These are phyloP conservation scores for Temnothorax ravouxi DNA, from an alignment of 2,888 invertebrate species.

Conservation along the genomic window DNA sequence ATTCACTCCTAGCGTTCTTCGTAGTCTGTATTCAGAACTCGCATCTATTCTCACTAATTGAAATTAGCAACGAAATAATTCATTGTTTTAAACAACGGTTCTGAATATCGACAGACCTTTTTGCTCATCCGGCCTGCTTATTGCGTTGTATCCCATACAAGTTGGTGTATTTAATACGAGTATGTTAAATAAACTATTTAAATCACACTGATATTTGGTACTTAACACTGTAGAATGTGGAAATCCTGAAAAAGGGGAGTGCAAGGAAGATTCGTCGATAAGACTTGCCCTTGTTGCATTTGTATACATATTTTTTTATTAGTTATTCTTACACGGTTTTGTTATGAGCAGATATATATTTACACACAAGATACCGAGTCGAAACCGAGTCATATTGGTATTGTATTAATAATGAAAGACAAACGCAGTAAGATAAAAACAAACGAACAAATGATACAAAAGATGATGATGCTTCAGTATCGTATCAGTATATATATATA, in stretches of 20 bases:
- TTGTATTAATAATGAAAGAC: slow-evolving; percentile 86
- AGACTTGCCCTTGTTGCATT: slow-evolving; percentile 87
- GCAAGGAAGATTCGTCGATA: slow-evolving; percentile 11
- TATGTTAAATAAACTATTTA: slow-evolving; percentile 72
- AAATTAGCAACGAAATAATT: neutral
- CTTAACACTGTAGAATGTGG: neutral
- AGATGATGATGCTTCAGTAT: slow-evolving; percentile 83
- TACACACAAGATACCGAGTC: slow-evolving; percentile 83
- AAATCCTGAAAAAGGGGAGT: neutral
- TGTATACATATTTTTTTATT: slow-evolving; percentile 78
- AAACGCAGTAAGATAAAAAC: slow-evolving; percentile 85
- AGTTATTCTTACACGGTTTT: slow-evolving; percentile 66
- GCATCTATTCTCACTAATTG: slow-evolving; percentile 25
- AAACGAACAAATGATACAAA: slow-evolving; percentile 86
- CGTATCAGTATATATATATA: slow-evolving; percentile 64
- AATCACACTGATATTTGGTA: slow-evolving; percentile 5
- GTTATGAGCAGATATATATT: slow-evolving; percentile 72
- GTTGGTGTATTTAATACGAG: slow-evolving; percentile 70
- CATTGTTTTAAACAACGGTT: neutral
- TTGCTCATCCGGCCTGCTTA: slow-evolving; percentile 57
- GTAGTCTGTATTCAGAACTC: slow-evolving; percentile 39
- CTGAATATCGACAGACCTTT: slow-evolving; percentile 38
- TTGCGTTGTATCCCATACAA: slow-evolving; percentile 55
- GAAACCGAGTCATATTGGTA: slow-evolving; percentile 82
- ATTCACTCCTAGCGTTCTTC: slow-evolving; percentile 4